Evolutionary conservation across 2,888 invertebrate species (phyloP).

Genomic region (Sphinx pinastri): DNA sequence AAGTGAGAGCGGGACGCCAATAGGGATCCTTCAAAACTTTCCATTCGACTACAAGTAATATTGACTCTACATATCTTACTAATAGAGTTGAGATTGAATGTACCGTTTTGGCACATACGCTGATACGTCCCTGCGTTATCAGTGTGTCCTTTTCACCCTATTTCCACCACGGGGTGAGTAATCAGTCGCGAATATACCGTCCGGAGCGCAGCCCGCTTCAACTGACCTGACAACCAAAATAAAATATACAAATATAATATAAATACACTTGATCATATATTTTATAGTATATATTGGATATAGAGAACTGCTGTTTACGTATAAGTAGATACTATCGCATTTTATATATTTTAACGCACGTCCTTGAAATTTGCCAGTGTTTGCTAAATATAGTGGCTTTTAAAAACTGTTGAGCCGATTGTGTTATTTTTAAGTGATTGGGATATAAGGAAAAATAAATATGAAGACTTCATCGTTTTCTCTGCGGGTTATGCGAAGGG

Average conservation of each 20-base stretch:
- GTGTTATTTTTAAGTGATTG: constrained; percentile 47
- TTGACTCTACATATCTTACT: constrained; percentile 18
- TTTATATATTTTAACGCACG: constrained; percentile 24
- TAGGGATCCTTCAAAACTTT: constrained; percentile 73
- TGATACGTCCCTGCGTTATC: constrained; percentile 44
- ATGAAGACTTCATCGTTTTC: constrained; percentile 92
- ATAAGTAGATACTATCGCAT: not conserved
- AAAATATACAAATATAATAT: constrained; percentile 27
- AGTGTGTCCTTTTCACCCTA: constrained; percentile 79
- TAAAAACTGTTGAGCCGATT: constrained; percentile 35
- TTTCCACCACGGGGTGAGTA: constrained; percentile 67
- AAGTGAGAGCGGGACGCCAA: constrained; percentile 67
- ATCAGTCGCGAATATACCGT: constrained; percentile 79
- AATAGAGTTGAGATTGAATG: constrained; percentile 42
- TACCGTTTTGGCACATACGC: constrained; percentile 44
- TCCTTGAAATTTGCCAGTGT: constrained; percentile 42
- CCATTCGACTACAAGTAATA: constrained; percentile 39
- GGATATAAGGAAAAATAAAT: constrained; percentile 66
- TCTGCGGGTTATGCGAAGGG: constrained; percentile 91
- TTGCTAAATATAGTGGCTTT: constrained; percentile 37
- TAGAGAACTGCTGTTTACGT: constrained; percentile 24
- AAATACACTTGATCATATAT: constrained; percentile 34
- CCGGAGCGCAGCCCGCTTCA: constrained; percentile 67
- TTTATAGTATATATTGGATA: constrained; percentile 35
- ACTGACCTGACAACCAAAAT: constrained; percentile 26